phyloP scores from a whole-genome alignment of 2,113 vertebrate species.

The Bos indicus region DNA sequence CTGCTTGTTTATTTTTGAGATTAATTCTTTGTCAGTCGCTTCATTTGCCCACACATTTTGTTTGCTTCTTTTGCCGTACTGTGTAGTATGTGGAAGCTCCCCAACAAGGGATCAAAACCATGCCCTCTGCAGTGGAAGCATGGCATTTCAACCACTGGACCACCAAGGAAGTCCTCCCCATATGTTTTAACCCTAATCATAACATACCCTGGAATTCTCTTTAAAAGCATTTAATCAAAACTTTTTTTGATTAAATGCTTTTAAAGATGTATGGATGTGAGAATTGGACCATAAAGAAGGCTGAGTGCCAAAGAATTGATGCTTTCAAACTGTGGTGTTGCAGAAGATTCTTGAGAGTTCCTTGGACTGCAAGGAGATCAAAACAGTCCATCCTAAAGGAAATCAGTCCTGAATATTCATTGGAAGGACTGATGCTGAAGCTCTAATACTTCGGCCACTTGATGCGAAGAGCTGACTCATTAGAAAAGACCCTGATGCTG shows the following conservation, averaged over 20 bases:
- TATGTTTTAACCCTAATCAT: background rate
- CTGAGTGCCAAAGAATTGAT: background rate
- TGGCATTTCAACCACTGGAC: background rate
- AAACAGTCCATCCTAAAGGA: background rate
- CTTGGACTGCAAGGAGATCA: background rate
- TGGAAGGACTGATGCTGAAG: background rate
- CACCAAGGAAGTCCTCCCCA: background rate
- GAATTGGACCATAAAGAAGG: background rate
- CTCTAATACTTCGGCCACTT: background rate
- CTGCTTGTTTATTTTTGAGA: background rate
- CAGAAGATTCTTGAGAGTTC: background rate
- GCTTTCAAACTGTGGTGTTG: background rate
- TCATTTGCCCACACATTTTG: background rate
- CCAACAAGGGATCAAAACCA: background rate
- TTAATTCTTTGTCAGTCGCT: background rate
- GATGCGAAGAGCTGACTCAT: background rate
- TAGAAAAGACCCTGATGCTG: background rate
- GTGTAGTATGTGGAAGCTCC: background rate
- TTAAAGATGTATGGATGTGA: background rate
- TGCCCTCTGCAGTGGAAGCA: background rate
- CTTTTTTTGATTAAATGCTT: background rate
- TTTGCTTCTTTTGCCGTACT: background rate
- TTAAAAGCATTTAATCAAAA: background rate
- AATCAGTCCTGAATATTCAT: background rate
- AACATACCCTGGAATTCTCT: background rate